phyloP scores from a whole-genome alignment of 2,113 vertebrate species.

The Eulemur macaco region DNA sequence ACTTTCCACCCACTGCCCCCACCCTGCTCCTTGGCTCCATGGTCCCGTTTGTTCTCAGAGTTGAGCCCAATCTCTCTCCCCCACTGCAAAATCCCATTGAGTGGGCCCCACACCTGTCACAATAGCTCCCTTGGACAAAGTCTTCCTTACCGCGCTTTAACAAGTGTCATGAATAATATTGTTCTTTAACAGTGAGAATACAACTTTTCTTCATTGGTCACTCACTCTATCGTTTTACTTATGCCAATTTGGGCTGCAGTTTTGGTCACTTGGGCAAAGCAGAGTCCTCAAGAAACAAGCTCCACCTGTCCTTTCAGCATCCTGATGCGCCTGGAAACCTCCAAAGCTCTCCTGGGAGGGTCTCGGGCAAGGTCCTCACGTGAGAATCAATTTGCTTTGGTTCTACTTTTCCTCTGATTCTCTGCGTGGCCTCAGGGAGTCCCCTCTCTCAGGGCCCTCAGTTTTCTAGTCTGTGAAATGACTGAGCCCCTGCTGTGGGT shows the following conservation, averaged over 20 bases:
- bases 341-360: fast-evolving
- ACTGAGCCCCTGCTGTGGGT: neutral
- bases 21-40: neutral
- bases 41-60: neutral
- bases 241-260: neutral
- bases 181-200: neutral
- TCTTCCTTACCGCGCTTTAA: neutral
- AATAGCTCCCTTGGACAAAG: no score
- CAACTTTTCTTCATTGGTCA: neutral
- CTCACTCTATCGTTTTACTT: neutral
- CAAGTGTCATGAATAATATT: neutral
- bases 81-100: no score
- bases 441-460: neutral
- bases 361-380: neutral
- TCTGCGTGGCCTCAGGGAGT: neutral
- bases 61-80: no score
- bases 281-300: neutral
- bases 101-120: neutral
- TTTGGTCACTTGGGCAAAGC: neutral
- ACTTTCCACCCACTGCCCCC: neutral
- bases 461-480: neutral
- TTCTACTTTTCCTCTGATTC: neutral
- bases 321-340: neutral
- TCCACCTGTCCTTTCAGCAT: neutral
- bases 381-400: neutral